Evolutionary conservation across 2,797 vertebrate genomes (phyloP), one percentile per base, ranked within the genome.

Genomic region (Myioborus melanocephalus): DNA sequence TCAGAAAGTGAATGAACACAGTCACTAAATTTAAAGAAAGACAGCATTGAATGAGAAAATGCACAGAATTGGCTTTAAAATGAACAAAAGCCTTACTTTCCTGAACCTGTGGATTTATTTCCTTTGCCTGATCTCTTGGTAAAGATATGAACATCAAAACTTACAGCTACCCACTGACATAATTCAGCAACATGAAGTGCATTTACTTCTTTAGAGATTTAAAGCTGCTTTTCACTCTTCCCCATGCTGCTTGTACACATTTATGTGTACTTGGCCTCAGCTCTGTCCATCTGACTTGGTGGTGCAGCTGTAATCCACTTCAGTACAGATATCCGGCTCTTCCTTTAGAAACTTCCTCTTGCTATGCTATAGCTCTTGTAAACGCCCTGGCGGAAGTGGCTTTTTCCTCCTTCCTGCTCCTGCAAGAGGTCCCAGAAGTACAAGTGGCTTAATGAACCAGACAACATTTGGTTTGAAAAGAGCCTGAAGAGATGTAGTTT

Each of bases 331-430:
- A 92, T 95, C 93, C 79, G 79, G 79, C 76, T 95, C 92, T 96
- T 96, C 96, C 93, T 93, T 83, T 47, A 92, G 95, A 93, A 94
- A 95, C 94, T 96, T 97, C 96, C 95, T 90, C 86, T 89, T 89
- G 92, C 87, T 63, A 88, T 84, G 47, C 87, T 95, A 68, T 92
- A 95, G 79, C 78, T 94, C 91, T 91, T 70, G 92, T 87, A 65
- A 96, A 91, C 10, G 43, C 88, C 81, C 81, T 13, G 75, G 53
- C 26, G 81, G 95, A 97, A 96, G 94, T 78, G 85, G 19, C 1
- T 61, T 85, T 94, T 96, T 80, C 83, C 95, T 92, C 39, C 90
- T 89, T 90, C 78, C 57, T 87, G 64, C 83, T 90, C 71, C 82
- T 94, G 84, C 65, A 79, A 89, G 61, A 91, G 14, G 84, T 87